Conservation (phyloP, 2,113 vertebrate species). For the Cheilinus undulatus region DNA sequence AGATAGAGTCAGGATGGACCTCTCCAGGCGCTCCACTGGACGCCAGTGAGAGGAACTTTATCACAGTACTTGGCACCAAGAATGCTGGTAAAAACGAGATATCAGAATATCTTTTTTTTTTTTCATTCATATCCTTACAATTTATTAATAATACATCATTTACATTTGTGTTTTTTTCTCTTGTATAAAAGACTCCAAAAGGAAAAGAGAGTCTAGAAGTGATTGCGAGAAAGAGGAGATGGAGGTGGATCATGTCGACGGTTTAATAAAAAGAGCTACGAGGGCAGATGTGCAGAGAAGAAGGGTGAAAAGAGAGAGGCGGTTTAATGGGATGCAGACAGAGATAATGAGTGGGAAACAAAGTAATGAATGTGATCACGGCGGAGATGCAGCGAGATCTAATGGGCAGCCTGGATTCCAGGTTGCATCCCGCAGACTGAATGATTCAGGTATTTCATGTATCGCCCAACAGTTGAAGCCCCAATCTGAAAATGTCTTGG, state of each 20-base stretch:
- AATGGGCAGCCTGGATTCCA: slow-evolving; percentile 76
- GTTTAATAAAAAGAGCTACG: slow-evolving; percentile 71
- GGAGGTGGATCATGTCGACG: slow-evolving; percentile 48
- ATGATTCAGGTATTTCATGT: slow-evolving; percentile 65
- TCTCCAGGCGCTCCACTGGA: slow-evolving; percentile 77
- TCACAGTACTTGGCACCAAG: slow-evolving; percentile 88
- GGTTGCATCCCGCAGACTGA: slow-evolving; percentile 66
- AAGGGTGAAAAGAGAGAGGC: slow-evolving; percentile 42
- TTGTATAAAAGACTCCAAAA: slow-evolving; percentile 86
- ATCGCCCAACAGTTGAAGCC: slow-evolving; percentile 57
- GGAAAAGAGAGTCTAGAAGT: slow-evolving; percentile 81
- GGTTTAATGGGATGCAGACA: slow-evolving; percentile 57
- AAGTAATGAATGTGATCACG: slow-evolving; percentile 64
- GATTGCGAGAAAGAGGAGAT: slow-evolving; percentile 65
- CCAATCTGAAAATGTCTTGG: slow-evolving; percentile 76
- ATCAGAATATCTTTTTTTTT: slow-evolving; percentile 84
- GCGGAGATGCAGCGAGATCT: slow-evolving; percentile 58
- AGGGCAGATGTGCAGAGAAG: slow-evolving; percentile 56
- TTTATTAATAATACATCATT: slow-evolving; percentile 85
- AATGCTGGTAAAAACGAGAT: slow-evolving; percentile 88
- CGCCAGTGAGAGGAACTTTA: slow-evolving; percentile 79
- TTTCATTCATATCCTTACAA: slow-evolving; percentile 85
- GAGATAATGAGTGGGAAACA: slow-evolving; percentile 65
- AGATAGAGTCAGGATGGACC: slow-evolving; percentile 78
- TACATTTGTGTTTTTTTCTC: slow-evolving; percentile 77